Evolutionary conservation across 1,140 invertebrate species (phyloP).

Genomic region (Ostrea denselamellosa): DNA sequence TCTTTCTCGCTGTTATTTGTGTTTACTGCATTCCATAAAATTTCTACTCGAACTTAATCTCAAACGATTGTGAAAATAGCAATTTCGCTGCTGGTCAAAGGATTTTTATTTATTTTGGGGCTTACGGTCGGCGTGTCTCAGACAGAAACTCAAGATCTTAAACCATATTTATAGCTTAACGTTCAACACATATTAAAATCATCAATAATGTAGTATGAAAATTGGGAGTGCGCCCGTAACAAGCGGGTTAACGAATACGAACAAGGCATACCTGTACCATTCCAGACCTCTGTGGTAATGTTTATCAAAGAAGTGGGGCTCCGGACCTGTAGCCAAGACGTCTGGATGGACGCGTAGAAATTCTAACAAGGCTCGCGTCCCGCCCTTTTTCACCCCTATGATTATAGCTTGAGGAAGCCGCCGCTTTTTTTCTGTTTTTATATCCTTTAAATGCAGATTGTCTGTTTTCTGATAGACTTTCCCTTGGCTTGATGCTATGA

Average conservation of each 20-base stretch:
- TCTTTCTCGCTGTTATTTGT: too few species aligned
- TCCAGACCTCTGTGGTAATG: slow-evolving; percentile 80
- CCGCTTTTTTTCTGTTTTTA: background rate
- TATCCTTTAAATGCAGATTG: background rate
- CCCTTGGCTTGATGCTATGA: background rate
- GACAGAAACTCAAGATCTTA: slow-evolving; percentile 12
- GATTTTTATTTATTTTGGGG: slow-evolving; percentile 19
- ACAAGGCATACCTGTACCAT: slow-evolving; percentile 79
- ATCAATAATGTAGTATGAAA: background rate
- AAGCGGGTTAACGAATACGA: background rate
- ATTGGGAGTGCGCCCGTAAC: background rate
- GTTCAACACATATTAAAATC: background rate
- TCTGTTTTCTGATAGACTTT: background rate
- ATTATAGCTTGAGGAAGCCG: slow-evolving; percentile 76
- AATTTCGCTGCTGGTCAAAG: slow-evolving; percentile 22
- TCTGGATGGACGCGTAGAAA: slow-evolving; percentile 79
- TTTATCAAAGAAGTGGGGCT: slow-evolving; percentile 80
- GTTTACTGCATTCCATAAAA: too few species aligned
- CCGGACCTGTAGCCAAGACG: slow-evolving; percentile 76
- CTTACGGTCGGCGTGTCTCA: background rate
- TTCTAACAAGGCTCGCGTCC: slow-evolving; percentile 80
- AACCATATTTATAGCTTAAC: slow-evolving; percentile 9
- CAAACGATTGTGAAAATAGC: slow-evolving; percentile 1
- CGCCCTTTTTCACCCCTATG: slow-evolving; percentile 80
- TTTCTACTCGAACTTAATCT: background rate